Base-by-base conservation (phyloP, 2,797 vertebrate genomes). In the Staurois parvus region DNA sequence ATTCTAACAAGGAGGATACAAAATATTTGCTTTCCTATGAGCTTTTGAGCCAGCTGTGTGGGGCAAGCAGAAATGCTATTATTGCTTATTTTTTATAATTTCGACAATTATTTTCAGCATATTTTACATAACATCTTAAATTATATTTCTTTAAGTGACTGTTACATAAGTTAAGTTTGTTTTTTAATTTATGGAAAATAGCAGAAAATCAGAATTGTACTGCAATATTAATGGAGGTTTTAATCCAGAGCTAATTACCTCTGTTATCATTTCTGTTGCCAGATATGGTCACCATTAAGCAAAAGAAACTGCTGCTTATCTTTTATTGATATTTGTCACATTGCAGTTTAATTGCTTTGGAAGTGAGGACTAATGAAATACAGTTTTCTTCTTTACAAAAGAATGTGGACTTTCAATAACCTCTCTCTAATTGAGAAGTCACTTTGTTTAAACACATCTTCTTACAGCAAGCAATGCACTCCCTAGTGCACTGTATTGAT, bases 351-450 rank as follows among this genome's bases (percentile, higher is more conserved):
- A 80, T 40, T 30, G 26, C 28, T 69, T 68, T 79, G 24, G 24
- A 80, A 69, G 30, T 70, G 12, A 10, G 4, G 21, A 32, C 77
- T 69, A 69, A 48, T 69, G 12, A 79, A 68, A 70, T 30, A n/a
- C 24, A n/a, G 17, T 69, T 80, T 30, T 19, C 17, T 11, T n/a
- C 42, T 69, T 29, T 32, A 13, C 78, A 70, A 80, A 80, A 68
- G n/a, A 76, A 76, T 52, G 28, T 79, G 78, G 66, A 79, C 66
- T 80, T 80, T 79, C 37, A 69, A 48, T 80, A 80, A 70, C 66
- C 78, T 52, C 48, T 37, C 68, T 9, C 78, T 80, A 70, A 52
- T n/a, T 80, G 66, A 70, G 40, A 80, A 52, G 42, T n/a, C 26
- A 70, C 29, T 80, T 80, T 70, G n/a, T 79, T 79, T 68, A 15